Evolutionary conservation across 2,888 invertebrate species (phyloP).

Genomic region (Andrena marginata): DNA sequence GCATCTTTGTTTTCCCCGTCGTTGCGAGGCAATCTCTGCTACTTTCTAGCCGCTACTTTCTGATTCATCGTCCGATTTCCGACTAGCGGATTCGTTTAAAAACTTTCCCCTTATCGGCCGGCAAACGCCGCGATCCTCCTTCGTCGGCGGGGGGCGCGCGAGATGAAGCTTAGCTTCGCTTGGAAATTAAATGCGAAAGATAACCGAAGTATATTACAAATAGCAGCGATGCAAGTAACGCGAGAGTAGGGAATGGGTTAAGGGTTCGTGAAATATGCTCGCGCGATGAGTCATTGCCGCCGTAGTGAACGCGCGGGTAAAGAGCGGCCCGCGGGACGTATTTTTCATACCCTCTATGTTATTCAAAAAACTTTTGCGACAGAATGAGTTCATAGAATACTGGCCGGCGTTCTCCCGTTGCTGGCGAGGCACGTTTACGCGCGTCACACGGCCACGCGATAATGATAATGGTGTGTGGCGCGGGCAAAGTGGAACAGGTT

Average conservation of each 20-base stretch:
- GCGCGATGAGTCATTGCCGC: conserved; percentile 1
- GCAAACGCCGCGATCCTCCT: background rate
- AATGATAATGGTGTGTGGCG: conserved; percentile 41
- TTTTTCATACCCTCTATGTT: conserved; percentile 38
- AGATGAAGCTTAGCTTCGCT: background rate
- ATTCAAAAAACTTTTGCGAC: conserved; percentile 39
- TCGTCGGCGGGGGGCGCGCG: background rate
- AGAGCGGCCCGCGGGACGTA: conserved; percentile 30
- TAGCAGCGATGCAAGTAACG: background rate
- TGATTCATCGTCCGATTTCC: background rate
- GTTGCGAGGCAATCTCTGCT: background rate
- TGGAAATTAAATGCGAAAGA: conserved; percentile 13
- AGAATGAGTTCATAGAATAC: conserved; percentile 37
- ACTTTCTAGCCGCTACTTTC: background rate
- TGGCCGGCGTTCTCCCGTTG: background rate
- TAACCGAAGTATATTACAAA: background rate
- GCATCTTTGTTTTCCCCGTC: background rate
- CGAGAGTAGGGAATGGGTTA: background rate
- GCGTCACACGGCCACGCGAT: conserved; percentile 30
- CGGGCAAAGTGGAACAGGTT: conserved; percentile 50
- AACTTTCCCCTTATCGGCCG: background rate
- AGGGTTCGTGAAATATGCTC: conserved; percentile 24
- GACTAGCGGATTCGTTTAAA: conserved; percentile 1
- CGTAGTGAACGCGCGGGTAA: background rate
- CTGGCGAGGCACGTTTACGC: background rate